phyloP scores from a whole-genome alignment of 2,888 invertebrate genomes.

The Dioctria linearis region DNA sequence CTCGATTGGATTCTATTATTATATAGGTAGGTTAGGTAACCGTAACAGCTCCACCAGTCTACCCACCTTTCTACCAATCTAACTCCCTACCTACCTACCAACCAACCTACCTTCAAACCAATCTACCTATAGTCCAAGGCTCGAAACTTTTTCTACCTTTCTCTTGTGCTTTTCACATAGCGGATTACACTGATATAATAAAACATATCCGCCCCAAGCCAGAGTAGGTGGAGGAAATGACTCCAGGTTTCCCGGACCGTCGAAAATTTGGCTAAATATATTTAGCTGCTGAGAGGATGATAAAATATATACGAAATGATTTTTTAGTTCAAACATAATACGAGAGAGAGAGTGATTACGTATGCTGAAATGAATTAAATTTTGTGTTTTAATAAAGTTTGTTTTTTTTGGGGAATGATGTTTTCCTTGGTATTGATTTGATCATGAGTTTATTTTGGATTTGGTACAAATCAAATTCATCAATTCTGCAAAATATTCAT shows the following conservation, averaged over 20 bases:
- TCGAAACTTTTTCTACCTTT: slow-evolving; percentile 4
- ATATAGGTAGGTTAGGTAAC: slow-evolving; percentile 33
- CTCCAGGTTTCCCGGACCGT: neutral
- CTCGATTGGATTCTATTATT: slow-evolving; percentile 50
- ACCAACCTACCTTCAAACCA: no score
- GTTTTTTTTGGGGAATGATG: neutral
- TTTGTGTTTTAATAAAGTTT: slow-evolving; percentile 3
- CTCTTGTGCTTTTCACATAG: neutral
- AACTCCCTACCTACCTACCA: neutral
- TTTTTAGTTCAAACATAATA: slow-evolving; percentile 8
- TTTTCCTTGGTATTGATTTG: neutral
- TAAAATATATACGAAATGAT: neutral
- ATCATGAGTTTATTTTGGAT: neutral
- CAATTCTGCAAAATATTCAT: neutral
- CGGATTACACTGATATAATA: slow-evolving; percentile 1
- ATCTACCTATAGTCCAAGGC: neutral
- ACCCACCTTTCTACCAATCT: neutral
- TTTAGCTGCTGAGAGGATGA: neutral
- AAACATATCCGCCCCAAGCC: neutral
- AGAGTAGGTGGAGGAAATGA: neutral
- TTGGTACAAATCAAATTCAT: neutral
- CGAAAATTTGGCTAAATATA: neutral
- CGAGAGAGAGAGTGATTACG: neutral
- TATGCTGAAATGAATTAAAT: slow-evolving; percentile 1
- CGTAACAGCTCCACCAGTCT: neutral